Evolutionary conservation across 2,113 vertebrate genomes (phyloP), one percentile per base, ranked within the genome.

Genomic region (Brienomyrus brachyistius): DNA sequence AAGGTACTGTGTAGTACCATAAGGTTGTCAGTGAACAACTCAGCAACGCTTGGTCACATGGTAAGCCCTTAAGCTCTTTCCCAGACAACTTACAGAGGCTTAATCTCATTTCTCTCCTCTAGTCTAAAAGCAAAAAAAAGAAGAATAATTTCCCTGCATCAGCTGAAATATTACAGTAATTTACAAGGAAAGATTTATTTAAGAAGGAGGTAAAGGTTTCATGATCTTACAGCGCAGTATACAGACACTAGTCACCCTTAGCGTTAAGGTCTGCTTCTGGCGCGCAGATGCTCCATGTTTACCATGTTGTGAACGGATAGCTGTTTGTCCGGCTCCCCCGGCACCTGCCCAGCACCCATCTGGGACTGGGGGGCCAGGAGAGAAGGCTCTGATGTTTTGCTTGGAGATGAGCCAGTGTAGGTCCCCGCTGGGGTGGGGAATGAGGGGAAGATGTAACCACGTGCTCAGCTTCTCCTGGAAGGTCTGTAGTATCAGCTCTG

Each of bases 31-130:
- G 92, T 92, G 93, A 70, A 21, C 87, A 91, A 92, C 90, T 96
- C 92, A 95, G 88, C 90, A 91, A 89, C 87, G 90, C 92, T 87
- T 89, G 94, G 93, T 95, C 95, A 92, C 94, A 96, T 96, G 95
- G 96, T 96, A 94, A 95, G 31, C 83, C 48, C 83, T 51, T 85
- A 50, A 85, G 83, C 21, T n/a, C 83, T 27, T 86, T 86, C 83
- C 47, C 83, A 86, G 48, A 86, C 48, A 86, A 27, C 13, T 48
- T 48, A 27, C 45, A 15, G n/a, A 50, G 13, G 83, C 45, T 86
- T 86, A 86, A 86, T 86, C 48, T 86, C 21, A 86, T 86, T 86
- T 50, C 74, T 86, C 83, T 50, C 45, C 48, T 27, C 45, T 27
- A 86, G 83, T 86, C 83, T 86, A 51, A 86, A 51, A 86, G 11